Percentiles rank a stretch among this genome's conserved stretches.
Evolutionary conservation across 1,140 invertebrate genomes (phyloP).

Genomic region (Brachionus koreanus): DNA sequence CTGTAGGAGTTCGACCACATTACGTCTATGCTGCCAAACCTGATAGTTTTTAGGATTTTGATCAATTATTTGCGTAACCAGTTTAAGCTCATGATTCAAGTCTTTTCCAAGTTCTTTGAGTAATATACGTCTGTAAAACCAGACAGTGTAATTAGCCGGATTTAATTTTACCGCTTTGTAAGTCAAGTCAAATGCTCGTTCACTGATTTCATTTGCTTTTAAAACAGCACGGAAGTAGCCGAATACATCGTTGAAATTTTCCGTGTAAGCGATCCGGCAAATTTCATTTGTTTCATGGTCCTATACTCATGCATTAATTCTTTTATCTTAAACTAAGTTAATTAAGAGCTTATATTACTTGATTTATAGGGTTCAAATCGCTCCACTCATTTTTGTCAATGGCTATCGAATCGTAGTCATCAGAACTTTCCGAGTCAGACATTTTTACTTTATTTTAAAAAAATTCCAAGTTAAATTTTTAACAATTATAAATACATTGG

Average conservation of each 20-base stretch:
- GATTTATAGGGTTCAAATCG: constrained; percentile 30
- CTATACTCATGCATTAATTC: constrained; percentile 57
- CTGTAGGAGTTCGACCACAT: constrained; percentile 78
- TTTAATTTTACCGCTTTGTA: constrained; percentile 84
- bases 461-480: background rate
- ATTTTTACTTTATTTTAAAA: background rate
- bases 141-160: constrained; percentile 96
- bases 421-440: constrained; percentile 38
- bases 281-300: constrained; percentile 65
- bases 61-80: constrained; percentile 75
- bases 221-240: constrained; percentile 90
- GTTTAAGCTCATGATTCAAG: constrained; percentile 76
- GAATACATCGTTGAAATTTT: constrained; percentile 85
- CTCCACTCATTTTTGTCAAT: constrained; percentile 34
- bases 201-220: constrained; percentile 76
- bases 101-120: constrained; percentile 74
- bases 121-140: constrained; percentile 81
- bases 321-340: background rate
- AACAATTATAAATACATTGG: background rate
- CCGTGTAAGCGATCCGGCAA: constrained; percentile 74
- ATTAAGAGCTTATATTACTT: background rate
- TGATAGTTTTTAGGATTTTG: constrained; percentile 97
- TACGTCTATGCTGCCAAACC: constrained; percentile 64
- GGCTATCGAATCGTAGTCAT: background rate
- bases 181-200: constrained; percentile 79